Evolutionary conservation across 2,797 vertebrate species (phyloP), one percentile per base, ranked within the genome.

Genomic region (Poecilia gillii): DNA sequence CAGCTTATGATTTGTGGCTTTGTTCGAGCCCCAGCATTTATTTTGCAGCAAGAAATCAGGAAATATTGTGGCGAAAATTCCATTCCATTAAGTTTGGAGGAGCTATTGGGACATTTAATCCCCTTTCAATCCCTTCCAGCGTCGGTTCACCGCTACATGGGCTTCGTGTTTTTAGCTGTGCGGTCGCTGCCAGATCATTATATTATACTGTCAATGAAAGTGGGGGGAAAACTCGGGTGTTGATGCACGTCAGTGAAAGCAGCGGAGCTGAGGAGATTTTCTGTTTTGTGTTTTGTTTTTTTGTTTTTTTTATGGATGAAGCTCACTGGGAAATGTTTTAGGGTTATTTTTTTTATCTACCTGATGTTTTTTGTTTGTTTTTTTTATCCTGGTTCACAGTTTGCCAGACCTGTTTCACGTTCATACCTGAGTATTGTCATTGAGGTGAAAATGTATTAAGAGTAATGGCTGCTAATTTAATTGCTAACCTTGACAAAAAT

Each of bases 61-160:
- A 16, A 74, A 81, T 46, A 76, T 77, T 74, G 57, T 64, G 53
- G 66, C 14, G 36, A 73, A 80, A 76, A 39, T 80, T 84, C 14
- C 18, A 64, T 64, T 36, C n/a, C 46, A 68, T 41, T 41, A 41
- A 41, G 25, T 68, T 64, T 72, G 16, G 41, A 72, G 23, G 36
- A 77, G 43, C 70, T 73, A 23, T 77, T 74, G 75, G 53, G 82
- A 86, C 23, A 20, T 18, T 46, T 45, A 1, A 74, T 70, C 51
- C 46, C 31, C 28, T 66, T 72, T 76, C 64, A 62, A 39, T 11
- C 13, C 64, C 64, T 76, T 86, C 39, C 25, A 71, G 76, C 36
- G 59, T 57, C 39, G 45, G 25, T 72, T 82, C 73, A 74, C 45
- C 71, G 49, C 74, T 51, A 49, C 33, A 51, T 25, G 47, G 72